Conservation (phyloP, 2,888 invertebrate genomes). For the Hedya salicella region DNA sequence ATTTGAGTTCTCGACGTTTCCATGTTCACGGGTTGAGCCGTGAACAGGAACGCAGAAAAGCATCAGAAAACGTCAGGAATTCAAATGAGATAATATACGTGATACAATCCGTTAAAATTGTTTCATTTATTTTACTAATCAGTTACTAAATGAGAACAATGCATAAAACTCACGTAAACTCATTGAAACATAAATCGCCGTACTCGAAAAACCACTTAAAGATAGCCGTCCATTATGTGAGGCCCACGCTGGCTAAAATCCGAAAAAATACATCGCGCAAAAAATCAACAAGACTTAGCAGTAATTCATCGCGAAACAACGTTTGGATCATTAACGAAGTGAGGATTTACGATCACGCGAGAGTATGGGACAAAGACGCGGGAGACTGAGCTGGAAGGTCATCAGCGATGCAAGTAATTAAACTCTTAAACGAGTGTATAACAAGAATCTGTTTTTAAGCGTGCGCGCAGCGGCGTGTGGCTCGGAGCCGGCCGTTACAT, state of each 20-base stretch:
- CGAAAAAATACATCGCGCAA: constrained; percentile 70
- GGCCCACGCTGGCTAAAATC: constrained; percentile 73
- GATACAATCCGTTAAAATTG: no score
- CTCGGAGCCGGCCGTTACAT: constrained; percentile 69
- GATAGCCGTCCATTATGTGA: constrained; percentile 71
- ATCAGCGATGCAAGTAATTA: constrained; percentile 80
- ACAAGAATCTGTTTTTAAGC: constrained; percentile 78
- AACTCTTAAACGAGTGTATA: constrained; percentile 83
- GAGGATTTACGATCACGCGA: constrained; percentile 81
- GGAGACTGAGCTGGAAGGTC: constrained; percentile 56
- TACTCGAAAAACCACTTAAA: constrained; percentile 78
- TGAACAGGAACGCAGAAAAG: no score
- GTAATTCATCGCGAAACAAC: constrained; percentile 77
- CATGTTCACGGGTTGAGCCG: no score
- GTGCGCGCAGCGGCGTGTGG: constrained; percentile 62
- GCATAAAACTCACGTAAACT: constrained; percentile 68
- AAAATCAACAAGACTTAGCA: constrained; percentile 76
- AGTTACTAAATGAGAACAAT: constrained; percentile 40
- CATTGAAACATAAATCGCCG: constrained; percentile 76
- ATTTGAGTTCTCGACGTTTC: no score
- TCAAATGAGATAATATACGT: no score
- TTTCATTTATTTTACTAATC: not conserved
- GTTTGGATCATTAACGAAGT: constrained; percentile 77
- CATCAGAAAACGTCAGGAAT: no score
- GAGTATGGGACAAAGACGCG: constrained; percentile 54